Evolutionary conservation across 2,888 invertebrate species (phyloP).

Genomic region (Temnothorax unifasciatus): DNA sequence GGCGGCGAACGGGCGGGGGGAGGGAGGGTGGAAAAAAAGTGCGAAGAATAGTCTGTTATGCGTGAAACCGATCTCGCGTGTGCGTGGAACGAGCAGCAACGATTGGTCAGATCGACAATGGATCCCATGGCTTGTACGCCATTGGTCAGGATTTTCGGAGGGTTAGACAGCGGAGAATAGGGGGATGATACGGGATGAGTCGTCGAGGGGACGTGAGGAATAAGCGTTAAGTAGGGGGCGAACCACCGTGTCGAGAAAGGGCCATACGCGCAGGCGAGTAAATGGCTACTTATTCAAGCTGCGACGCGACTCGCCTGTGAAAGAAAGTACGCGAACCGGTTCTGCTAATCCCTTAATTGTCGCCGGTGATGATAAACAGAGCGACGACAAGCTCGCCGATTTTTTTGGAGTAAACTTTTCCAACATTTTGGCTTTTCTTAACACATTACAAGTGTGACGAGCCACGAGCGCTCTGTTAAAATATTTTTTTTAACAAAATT

Average conservation of each 20-base stretch:
- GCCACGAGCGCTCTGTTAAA: background rate
- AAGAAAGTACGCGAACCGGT: conserved; percentile 63
- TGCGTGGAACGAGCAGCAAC: conserved; percentile 72
- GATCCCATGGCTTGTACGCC: conserved; percentile 79
- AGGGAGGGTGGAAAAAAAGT: conserved; percentile 39
- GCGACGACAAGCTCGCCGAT: background rate
- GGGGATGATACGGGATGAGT: conserved; percentile 85
- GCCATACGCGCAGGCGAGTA: conserved; percentile 65
- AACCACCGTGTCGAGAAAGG: conserved; percentile 67
- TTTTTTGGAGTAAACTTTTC: background rate
- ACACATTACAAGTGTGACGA: background rate
- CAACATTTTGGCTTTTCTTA: background rate
- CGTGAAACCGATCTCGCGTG: conserved; percentile 70
- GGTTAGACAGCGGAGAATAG: conserved; percentile 79
- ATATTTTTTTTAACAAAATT: background rate
- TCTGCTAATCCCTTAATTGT: conserved; percentile 51
- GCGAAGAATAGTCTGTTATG: conserved; percentile 67
- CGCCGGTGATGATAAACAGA: conserved; percentile 28
- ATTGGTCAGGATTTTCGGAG: conserved; percentile 82
- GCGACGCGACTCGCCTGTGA: conserved; percentile 33
- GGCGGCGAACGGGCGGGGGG: background rate
- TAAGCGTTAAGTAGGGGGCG: conserved; percentile 85
- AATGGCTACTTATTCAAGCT: conserved; percentile 76
- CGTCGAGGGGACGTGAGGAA: conserved; percentile 81
- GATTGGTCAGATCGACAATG: conserved; percentile 84